Evolutionary conservation across 2,113 vertebrate species (phyloP), one percentile per base, ranked within the genome.

Genomic region (Indri indri): DNA sequence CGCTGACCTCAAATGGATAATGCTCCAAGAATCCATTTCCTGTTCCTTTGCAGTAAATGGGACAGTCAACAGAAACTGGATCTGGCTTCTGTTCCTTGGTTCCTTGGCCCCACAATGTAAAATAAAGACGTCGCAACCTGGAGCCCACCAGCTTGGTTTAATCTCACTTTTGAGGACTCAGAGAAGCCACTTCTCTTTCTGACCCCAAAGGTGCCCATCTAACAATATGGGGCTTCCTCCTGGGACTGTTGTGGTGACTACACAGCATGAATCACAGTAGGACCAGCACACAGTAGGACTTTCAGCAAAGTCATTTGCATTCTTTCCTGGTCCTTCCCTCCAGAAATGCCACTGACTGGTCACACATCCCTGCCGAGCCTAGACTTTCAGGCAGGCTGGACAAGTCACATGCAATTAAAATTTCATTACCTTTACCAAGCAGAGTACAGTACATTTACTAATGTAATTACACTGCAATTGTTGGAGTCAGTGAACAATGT

Each of bases 391-490:
- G 61, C 86, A 90, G 66, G 40, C 22, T 20, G 30, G 74, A 93
- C 57, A 59, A 80, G 94, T 96, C 80, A 10, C 73, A 79, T 45
- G 54, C 81, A 95, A 96, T 96, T 96, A 96, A 95, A 95, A 95
- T 74, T 70, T 84, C 94, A 97, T 97, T 92, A 76, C 90, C 94
- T 96, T 92, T 50, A 40, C 88, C 20, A 2, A 71, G 81, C 25
- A 90, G 74, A 94, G 90, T 59, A 89, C 92, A 92, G 95, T 52
- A 86, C 97, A 96, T 95, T 97, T 95, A 85, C 95, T 97, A 76
- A 97, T 94, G 92, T 92, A 94, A 96, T 97, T 97, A 74, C 90
- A 95, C 94, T 32, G 84, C 88, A 93, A 76, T 95, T 91, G 84
- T 83, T 3, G 2, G 95, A 97, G 87, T 70, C 94, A 92, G 14